These are phyloP conservation scores for Hydroisotoma schaefferi DNA, from an alignment of 2,888 invertebrate genomes.

Conservation along the genomic window DNA sequence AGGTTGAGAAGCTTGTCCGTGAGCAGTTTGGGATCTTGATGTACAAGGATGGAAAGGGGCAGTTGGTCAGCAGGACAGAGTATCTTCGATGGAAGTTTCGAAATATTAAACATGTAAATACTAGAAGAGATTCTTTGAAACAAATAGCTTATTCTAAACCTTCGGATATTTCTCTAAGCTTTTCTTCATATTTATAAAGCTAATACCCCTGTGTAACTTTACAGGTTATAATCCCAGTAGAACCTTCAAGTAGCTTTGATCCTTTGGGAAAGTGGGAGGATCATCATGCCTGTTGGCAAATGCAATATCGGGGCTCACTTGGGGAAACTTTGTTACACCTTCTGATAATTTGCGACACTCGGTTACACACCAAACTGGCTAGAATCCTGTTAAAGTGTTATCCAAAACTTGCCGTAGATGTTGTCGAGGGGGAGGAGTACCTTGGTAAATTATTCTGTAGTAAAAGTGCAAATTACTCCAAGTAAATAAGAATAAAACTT, in stretches of 20 bases:
- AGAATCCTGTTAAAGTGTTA: constrained; percentile 85
- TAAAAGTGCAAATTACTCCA: no score
- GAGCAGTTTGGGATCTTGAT: constrained; percentile 84
- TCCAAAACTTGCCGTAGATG: constrained; percentile 84
- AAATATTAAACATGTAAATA: constrained; percentile 58
- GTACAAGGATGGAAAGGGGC: constrained; percentile 80
- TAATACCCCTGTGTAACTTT: neutral
- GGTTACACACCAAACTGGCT: constrained; percentile 75
- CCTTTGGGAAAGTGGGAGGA: constrained; percentile 83
- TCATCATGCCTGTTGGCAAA: constrained; percentile 95
- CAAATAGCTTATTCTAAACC: neutral
- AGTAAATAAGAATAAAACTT: no score
- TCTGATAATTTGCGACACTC: constrained; percentile 89
- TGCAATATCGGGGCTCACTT: constrained; percentile 90
- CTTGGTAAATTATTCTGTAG: constrained; percentile 65
- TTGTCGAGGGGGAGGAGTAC: constrained; percentile 97
- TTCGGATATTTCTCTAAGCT: neutral
- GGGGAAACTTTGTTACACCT: constrained; percentile 94
- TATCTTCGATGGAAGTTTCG: constrained; percentile 86
- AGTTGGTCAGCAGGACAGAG: constrained; percentile 80
- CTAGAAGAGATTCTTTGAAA: neutral
- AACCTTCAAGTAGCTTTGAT: constrained; percentile 80
- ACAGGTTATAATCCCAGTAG: constrained; percentile 77
- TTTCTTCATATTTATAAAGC: neutral
- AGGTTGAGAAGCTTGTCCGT: constrained; percentile 69